Conservation (phyloP, 2,113 vertebrate species). For the Pseudolaguvia tuberculata region DNA sequence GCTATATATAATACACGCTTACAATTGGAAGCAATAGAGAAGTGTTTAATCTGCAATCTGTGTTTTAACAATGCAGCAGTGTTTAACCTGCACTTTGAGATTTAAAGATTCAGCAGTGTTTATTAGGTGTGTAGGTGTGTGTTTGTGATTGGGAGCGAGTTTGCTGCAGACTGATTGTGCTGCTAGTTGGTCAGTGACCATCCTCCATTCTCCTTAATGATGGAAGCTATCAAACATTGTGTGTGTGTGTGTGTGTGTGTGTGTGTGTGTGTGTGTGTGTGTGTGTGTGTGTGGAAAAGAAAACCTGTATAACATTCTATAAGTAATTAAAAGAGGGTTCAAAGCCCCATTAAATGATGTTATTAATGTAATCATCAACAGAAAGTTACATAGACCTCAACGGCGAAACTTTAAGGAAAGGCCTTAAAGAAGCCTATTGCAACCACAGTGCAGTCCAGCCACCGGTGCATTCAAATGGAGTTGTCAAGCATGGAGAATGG, state of each 20-base stretch:
- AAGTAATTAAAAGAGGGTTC: conserved; percentile 40
- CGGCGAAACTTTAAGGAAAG: too few species aligned
- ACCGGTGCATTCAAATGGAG: background rate
- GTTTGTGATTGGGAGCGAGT: background rate
- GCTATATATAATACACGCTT: too few species aligned
- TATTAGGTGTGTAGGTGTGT: background rate
- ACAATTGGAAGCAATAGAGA: too few species aligned
- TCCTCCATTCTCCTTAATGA: conserved; percentile 48
- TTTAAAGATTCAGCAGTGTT: conserved; percentile 14
- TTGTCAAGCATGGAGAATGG: conserved; percentile 8
- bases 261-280: conserved; percentile 3
- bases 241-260: too few species aligned
- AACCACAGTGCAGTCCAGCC: background rate
- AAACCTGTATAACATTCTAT: conserved; percentile 38
- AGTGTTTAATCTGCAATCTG: background rate
- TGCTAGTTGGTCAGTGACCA: background rate
- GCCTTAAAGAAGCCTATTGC: background rate
- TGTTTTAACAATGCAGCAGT: background rate
- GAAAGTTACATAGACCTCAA: too few species aligned
- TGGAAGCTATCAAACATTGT: conserved; percentile 55
- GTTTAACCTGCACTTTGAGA: conserved; percentile 16
- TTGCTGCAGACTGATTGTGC: background rate
- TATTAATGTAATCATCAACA: too few species aligned
- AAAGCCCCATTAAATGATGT: too few species aligned
- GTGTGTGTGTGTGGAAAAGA: conserved; percentile 2